Base-by-base conservation (phyloP, 1,140 invertebrate species). In the Chelonus insularis region DNA sequence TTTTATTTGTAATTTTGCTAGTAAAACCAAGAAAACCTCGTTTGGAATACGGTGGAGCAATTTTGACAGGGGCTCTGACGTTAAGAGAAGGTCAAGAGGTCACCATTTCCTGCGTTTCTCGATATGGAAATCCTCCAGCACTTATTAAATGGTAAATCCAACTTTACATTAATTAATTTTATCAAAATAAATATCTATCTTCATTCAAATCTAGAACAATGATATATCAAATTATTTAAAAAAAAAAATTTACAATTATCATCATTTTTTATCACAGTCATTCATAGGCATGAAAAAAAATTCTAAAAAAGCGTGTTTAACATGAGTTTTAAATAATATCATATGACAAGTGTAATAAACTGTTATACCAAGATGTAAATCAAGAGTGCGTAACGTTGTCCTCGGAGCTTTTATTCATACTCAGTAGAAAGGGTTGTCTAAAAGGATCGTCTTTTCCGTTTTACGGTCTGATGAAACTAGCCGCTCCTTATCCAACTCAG, bases 41-140 rank as follows among this genome's bases (percentile, higher is more conserved):
- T 39, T 85, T 95, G 54, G 89, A 94, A 73, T 89, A 88, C 76
- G 89, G 89, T 68, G 88, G 88, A 12, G 86, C 86, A 32, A 85
- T 71, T 62, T 70, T 80, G 87, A 72, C 82, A 91, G 54, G 82
- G 85, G 64, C 86, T 86, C 11, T 91, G 86, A 57, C 88, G 87
- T 72, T 80, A 55, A 84, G 88, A 66, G 89, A 90, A 51, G 90
- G 89, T 36, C 86, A 90, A 63, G 83, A 89, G 65, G 88, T 87
- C 9, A 88, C 87, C 0, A 87, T 94, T 60, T 91, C 92, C 75
- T 95, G 93, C 74, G 86, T 91, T 65, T 92, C 91, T 21, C 86
- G 91, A 78, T 92, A 92, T 76, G 92, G 92, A 64, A 93, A 93
- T 80, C 91, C 91, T 16, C 88, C 92, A 1, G 90, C 93, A 18